Conservation (phyloP, 2,113 vertebrate genomes). For the Trematocara macrostoma region DNA sequence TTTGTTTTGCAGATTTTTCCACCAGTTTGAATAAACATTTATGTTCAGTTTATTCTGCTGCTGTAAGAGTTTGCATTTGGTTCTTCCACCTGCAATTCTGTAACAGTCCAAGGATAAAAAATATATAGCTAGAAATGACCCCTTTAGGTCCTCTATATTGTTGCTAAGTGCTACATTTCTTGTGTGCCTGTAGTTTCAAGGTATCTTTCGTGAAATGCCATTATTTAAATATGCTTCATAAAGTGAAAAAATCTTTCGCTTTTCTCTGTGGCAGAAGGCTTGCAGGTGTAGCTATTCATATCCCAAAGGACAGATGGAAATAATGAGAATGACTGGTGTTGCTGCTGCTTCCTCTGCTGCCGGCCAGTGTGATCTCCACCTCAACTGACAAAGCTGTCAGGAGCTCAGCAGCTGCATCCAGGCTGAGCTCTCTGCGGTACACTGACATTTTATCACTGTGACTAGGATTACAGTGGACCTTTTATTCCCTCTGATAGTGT, state of each 20-base stretch:
- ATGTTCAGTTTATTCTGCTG: background rate
- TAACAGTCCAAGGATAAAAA: background rate
- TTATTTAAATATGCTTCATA: background rate
- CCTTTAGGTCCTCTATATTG: background rate
- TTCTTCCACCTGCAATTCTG: background rate
- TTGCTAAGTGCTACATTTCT: background rate
- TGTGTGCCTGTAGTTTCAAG: background rate
- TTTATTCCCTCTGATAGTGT: conserved; percentile 43
- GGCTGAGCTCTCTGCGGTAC: background rate
- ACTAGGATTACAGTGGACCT: conserved; percentile 35
- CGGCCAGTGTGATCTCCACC: conserved; percentile 23
- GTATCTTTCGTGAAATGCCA: background rate
- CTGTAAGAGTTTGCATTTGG: background rate
- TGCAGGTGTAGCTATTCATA: background rate
- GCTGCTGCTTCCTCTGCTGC: conserved; percentile 4
- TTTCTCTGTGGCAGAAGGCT: background rate
- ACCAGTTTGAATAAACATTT: background rate
- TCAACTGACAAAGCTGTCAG: conserved; percentile 41
- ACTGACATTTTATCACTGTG: conserved; percentile 38
- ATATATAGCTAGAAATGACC: background rate
- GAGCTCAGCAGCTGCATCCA: conserved; percentile 25
- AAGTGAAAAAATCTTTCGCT: background rate
- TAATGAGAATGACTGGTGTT: background rate
- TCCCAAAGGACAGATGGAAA: background rate
- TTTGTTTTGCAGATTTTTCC: background rate